These are phyloP conservation scores for Amiota mariae DNA, from an alignment of 2,888 invertebrate genomes.

Conservation along the genomic window DNA sequence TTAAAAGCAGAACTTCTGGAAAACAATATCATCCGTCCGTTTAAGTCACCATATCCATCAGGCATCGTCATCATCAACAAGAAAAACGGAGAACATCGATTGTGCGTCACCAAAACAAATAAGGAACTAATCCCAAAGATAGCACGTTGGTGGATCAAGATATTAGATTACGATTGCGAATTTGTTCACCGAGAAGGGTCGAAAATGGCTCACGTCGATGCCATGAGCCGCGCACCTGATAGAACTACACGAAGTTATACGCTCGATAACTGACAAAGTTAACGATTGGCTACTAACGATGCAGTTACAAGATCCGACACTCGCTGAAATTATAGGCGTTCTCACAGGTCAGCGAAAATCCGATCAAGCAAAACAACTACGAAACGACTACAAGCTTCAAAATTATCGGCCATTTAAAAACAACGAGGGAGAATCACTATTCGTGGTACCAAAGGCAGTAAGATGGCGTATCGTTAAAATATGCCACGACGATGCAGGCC, in stretches of 20 bases:
- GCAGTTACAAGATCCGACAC: neutral
- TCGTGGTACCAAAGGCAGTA: neutral
- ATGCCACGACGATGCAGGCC: slow-evolving; percentile 43
- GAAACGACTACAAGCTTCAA: slow-evolving; percentile 18
- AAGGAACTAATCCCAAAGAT: slow-evolving; percentile 18
- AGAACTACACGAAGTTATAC: neutral
- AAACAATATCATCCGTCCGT: too few relatives aligned
- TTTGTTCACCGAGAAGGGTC: slow-evolving; percentile 39
- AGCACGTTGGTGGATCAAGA: slow-evolving; percentile 11
- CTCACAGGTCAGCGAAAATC: slow-evolving; percentile 28
- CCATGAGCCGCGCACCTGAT: slow-evolving; percentile 13
- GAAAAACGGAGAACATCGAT: too few relatives aligned
- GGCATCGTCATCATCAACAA: too few relatives aligned
- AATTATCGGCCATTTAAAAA: neutral
- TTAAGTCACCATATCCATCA: slow-evolving; percentile 3
- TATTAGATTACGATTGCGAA: neutral
- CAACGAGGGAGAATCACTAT: neutral
- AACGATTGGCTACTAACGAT: slow-evolving; percentile 5
- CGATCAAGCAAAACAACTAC: slow-evolving; percentile 34
- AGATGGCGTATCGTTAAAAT: slow-evolving; percentile 22
- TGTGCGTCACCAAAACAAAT: neutral
- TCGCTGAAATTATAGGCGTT: slow-evolving; percentile 30
- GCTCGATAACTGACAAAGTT: neutral
- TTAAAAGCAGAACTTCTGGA: too few relatives aligned
- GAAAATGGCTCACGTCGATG: slow-evolving; percentile 17